Evolutionary conservation across 1,140 invertebrate genomes (phyloP).

Genomic region (Chionoecetes opilio): DNA sequence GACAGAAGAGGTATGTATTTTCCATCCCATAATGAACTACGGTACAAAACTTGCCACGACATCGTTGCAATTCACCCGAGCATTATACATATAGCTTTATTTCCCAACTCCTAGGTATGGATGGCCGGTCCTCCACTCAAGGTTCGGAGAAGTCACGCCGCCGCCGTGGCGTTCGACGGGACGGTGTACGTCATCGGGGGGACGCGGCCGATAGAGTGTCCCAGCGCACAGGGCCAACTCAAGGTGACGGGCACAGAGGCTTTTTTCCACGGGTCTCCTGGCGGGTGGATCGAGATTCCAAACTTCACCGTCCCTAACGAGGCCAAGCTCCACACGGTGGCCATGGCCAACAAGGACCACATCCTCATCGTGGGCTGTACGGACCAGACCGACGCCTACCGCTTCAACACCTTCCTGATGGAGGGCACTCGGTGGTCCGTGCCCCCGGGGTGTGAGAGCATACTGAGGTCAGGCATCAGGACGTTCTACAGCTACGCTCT

Average conservation of each 20-base stretch:
- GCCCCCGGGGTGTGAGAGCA: constrained; percentile 54
- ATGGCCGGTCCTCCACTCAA: constrained; percentile 71
- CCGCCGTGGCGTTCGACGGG: constrained; percentile 52
- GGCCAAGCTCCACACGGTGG: constrained; percentile 37
- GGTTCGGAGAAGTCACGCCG: constrained; percentile 59
- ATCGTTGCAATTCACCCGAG: background rate
- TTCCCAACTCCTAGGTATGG: constrained; percentile 51
- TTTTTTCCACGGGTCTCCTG: constrained; percentile 41
- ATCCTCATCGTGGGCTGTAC: constrained; percentile 56
- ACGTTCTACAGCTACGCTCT: constrained; percentile 64
- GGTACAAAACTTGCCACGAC: background rate
- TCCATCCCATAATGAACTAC: too few relatives aligned
- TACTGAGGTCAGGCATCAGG: constrained; percentile 58
- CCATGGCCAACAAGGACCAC: constrained; percentile 53
- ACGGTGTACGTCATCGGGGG: constrained; percentile 69
- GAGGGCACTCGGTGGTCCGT: constrained; percentile 51
- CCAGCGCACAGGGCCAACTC: constrained; percentile 67
- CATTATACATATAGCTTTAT: background rate
- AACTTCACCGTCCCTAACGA: constrained; percentile 54
- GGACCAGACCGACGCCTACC: background rate
- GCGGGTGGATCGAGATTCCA: constrained; percentile 57
- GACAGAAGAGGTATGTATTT: constrained; percentile 64
- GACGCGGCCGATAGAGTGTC: constrained; percentile 67
- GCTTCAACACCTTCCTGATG: constrained; percentile 54
- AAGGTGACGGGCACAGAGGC: constrained; percentile 71